Conservation (phyloP, 2,113 vertebrate species). For the Lagopus muta region DNA sequence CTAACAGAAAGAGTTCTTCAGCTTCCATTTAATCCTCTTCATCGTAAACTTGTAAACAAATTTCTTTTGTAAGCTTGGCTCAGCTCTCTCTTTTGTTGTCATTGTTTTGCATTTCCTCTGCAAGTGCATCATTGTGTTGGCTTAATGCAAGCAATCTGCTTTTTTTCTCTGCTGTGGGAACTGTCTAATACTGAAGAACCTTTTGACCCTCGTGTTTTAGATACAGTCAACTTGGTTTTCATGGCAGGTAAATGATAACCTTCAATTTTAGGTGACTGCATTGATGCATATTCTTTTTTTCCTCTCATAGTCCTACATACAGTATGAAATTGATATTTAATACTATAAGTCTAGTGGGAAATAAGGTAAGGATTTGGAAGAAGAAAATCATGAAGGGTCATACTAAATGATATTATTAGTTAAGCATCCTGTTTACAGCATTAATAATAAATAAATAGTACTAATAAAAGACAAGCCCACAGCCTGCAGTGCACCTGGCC, state of each 20-base stretch:
- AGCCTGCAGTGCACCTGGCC: constrained; percentile 13
- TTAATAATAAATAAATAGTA: background rate
- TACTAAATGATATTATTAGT: background rate
- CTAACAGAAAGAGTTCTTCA: background rate
- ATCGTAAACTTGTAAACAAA: background rate
- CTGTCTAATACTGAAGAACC: constrained; percentile 77
- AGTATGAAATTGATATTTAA: background rate
- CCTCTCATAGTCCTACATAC: background rate
- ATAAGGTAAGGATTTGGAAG: constrained; percentile 45
- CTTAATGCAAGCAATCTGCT: background rate
- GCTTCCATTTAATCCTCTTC: background rate
- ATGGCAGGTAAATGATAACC: constrained; percentile 79
- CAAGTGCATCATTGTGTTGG: background rate
- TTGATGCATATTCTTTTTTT: background rate
- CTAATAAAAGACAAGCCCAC: background rate
- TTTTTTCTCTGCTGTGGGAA: constrained; percentile 65
- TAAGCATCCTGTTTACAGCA: background rate
- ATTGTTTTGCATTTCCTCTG: background rate
- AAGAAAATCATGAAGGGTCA: background rate
- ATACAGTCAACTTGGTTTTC: constrained; percentile 79
- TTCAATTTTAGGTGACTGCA: background rate
- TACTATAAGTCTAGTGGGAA: constrained; percentile 28
- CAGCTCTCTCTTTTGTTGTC: background rate
- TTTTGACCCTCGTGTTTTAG: constrained; percentile 83
- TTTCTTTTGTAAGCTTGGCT: background rate